Base-by-base conservation (phyloP, 1,140 invertebrate genomes). In the Cecropterus lyciades region DNA sequence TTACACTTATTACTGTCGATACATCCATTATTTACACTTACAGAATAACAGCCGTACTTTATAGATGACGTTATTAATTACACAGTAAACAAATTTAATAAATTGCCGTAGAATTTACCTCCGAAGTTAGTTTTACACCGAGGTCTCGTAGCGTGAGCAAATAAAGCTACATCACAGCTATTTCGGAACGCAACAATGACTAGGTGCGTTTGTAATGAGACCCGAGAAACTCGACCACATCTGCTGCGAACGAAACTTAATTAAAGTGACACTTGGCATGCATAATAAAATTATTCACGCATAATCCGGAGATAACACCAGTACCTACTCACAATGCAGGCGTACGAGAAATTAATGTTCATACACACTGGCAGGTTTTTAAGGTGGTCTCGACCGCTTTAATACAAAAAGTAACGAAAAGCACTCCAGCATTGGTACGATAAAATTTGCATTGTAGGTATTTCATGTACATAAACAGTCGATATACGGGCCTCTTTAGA, bases 261-360 rank as follows among this genome's bases (percentile, higher is more conserved):
- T 87, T 87, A 87, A 86, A 86, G 53, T 86, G 85, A 89, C 85
- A 86, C 80, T 84, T 79, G 71, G 82, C 79, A 84, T 86, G 82
- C 79, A 89, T 86, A 86, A 85, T 87, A 84, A 81, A 85, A 86
- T 84, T 83, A 84, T 85, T 85, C 82, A 82, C 81, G 78, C 72
- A 72, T 72, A 79, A 73, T 74, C 75, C 72, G 70, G 70, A 62
- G 70, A 73, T 71, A 66, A 70, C 52, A 52, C 45, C 48, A 49
- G 51, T 67, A 46, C 51, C 52, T 67, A 63, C 65, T 53, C 56
- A 70, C 62, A 69, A 73, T 65, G 60, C 65, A 67, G 49, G 52
- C 62, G 57, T 62, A 57, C 56, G 49, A 51, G 27, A 43, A 60
- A 49, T 67, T 46, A 71, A 67, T 60, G 40, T 62, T 45, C 45